Conservation (phyloP, 1,140 invertebrate genomes). For the Chionoecetes opilio region DNA sequence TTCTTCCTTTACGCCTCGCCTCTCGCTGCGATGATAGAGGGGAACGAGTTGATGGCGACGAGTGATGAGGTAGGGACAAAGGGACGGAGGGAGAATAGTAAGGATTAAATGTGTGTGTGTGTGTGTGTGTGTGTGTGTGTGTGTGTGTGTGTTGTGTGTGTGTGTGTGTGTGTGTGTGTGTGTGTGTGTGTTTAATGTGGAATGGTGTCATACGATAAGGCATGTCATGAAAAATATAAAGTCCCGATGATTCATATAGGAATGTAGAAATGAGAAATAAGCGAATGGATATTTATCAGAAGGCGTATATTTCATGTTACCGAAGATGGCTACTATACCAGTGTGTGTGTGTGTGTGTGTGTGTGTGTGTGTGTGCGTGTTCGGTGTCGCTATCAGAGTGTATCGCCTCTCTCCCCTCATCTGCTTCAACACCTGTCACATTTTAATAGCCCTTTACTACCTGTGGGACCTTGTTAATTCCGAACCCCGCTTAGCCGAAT, state of each 20-base stretch:
- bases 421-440: conserved; percentile 72
- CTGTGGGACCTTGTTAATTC: conserved; percentile 64
- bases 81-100: background rate
- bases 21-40: background rate
- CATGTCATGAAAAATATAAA: too few relatives aligned
- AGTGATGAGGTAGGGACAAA: background rate
- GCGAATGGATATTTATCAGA: too few relatives aligned
- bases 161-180: too few relatives aligned
- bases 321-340: background rate
- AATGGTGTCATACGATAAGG: too few relatives aligned
- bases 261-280: too few relatives aligned
- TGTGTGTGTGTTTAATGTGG: too few relatives aligned
- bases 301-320: too few relatives aligned
- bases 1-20: background rate
- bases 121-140: background rate
- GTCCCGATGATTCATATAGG: too few relatives aligned
- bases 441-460: conserved; percentile 66
- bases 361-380: conserved; percentile 27
- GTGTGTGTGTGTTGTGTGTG: too few relatives aligned
- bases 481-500: conserved; percentile 58
- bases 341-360: conserved; percentile 37
- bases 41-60: background rate
- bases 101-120: background rate
- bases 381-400: conserved; percentile 48
- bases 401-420: conserved; percentile 24